These are phyloP conservation scores for Creontiades dilutus DNA, from an alignment of 2,888 invertebrate genomes.

Conservation along the genomic window DNA sequence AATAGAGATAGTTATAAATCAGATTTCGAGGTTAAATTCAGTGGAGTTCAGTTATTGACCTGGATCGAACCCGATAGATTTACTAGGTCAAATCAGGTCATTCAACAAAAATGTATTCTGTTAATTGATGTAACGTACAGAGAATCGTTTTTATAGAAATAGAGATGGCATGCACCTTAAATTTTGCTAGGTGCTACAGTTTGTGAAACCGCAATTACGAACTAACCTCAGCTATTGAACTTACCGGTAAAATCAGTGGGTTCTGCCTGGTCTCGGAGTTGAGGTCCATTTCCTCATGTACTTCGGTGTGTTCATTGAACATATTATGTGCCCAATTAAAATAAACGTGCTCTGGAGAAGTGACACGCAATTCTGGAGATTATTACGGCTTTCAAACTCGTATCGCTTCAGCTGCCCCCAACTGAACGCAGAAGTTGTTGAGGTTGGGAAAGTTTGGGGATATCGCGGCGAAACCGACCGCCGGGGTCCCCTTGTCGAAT, in stretches of 20 bases:
- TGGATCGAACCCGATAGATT: too few species aligned
- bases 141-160: too few species aligned
- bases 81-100: too few species aligned
- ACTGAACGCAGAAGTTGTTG: background rate
- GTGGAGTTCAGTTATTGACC: too few species aligned
- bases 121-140: too few species aligned
- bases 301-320: background rate
- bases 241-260: background rate
- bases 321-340: background rate
- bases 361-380: background rate
- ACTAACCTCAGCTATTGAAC: background rate
- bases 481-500: conserved; percentile 2
- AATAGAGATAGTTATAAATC: too few species aligned
- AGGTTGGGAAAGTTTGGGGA: conserved; percentile 15
- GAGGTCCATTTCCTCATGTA: background rate
- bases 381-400: conserved; percentile 1
- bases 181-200: too few species aligned
- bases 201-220: too few species aligned
- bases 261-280: background rate
- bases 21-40: too few species aligned
- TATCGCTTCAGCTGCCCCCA: background rate
- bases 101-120: too few species aligned
- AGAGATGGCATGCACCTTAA: too few species aligned
- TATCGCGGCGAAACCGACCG: background rate
- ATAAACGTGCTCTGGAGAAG: background rate